phyloP scores from a whole-genome alignment of 2,113 vertebrate species.

The Xenopus laevis region DNA sequence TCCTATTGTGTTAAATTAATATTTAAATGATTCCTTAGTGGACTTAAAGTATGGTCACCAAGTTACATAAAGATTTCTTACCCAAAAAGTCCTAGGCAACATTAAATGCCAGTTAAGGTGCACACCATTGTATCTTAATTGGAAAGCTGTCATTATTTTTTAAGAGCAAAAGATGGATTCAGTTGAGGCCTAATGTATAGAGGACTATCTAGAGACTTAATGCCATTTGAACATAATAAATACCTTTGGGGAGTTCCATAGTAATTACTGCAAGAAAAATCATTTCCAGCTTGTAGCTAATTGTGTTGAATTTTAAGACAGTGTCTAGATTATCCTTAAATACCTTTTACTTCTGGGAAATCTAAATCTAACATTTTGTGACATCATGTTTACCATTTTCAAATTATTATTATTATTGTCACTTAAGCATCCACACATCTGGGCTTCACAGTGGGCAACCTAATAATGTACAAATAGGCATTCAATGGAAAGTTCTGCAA shows the following conservation, averaged over 20 bases:
- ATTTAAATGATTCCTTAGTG: too few species aligned
- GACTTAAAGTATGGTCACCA: too few species aligned
- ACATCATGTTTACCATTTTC: constrained; percentile 44
- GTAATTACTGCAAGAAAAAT: constrained; percentile 61
- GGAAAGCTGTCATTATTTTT: too few species aligned
- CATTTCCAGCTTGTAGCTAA: constrained; percentile 56
- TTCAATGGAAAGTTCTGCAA: too few species aligned
- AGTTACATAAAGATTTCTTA: too few species aligned
- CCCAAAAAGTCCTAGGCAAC: too few species aligned
- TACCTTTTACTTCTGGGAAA: constrained; percentile 57
- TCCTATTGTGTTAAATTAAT: too few species aligned
- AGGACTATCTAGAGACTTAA: constrained; percentile 50
- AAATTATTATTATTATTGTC: constrained; percentile 43
- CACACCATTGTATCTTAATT: too few species aligned
- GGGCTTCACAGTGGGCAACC: background rate
- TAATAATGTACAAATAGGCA: too few species aligned
- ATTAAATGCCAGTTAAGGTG: too few species aligned
- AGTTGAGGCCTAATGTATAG: constrained; percentile 16
- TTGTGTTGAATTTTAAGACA: constrained; percentile 51
- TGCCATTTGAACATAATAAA: constrained; percentile 55
- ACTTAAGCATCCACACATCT: constrained; percentile 36
- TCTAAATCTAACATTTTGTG: constrained; percentile 53
- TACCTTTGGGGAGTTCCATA: constrained; percentile 53
- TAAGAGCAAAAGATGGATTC: too few species aligned
- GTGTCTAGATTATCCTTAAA: constrained; percentile 52